Evolutionary conservation across 2,888 invertebrate species (phyloP).

Genomic region (Xestia c-nigrum): DNA sequence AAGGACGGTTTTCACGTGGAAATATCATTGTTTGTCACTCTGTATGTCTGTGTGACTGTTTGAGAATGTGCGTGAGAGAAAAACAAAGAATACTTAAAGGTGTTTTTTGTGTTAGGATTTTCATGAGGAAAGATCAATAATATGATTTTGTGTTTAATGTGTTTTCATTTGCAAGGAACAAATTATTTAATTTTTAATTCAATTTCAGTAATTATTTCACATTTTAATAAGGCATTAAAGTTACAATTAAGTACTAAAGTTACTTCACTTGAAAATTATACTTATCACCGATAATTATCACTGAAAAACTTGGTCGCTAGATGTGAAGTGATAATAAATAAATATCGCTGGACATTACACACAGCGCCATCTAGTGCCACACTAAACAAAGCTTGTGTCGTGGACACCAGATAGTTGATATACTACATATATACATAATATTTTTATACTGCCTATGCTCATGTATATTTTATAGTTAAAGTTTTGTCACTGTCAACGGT

Average conservation of each 20-base stretch:
- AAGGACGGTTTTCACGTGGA: conserved; percentile 78
- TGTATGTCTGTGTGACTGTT: conserved; percentile 19
- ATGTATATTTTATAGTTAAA: no score
- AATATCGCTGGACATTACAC: no score
- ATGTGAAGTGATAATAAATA: no score
- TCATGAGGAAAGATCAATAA: background rate
- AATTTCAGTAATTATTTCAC: background rate
- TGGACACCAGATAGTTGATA: no score
- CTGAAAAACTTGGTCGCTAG: background rate
- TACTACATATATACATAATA: no score
- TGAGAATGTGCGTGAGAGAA: conserved; percentile 6
- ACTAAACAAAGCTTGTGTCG: no score
- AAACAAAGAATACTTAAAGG: conserved; percentile 32
- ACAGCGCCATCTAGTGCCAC: no score
- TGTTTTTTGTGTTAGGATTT: conserved; percentile 5
- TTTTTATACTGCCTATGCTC: no score
- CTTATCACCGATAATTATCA: background rate
- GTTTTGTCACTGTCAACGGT: background rate
- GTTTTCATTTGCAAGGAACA: background rate
- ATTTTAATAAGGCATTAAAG: background rate
- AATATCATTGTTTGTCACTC: conserved; percentile 63
- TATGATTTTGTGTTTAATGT: background rate
- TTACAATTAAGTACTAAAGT: background rate
- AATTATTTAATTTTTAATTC: background rate
- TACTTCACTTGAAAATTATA: background rate